Evolutionary conservation across 1,140 invertebrate species (phyloP).

Genomic region (Cydia amplana): DNA sequence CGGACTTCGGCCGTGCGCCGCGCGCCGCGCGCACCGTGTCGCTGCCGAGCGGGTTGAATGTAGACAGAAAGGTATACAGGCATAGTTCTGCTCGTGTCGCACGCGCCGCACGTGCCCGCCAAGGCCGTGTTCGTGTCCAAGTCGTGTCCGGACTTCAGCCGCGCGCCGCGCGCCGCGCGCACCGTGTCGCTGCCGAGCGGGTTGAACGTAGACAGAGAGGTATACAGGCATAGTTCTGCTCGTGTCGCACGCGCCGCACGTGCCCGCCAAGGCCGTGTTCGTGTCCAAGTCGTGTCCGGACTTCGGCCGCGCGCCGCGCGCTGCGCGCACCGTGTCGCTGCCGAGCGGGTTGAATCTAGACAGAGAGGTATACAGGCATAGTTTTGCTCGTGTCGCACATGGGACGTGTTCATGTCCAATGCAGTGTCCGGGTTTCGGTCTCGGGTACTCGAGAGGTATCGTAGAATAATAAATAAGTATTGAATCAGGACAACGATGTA

Average conservation of each 20-base stretch:
- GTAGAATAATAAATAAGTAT: no score
- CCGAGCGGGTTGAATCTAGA: slow-evolving; percentile 50
- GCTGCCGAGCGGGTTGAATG: slow-evolving; percentile 50
- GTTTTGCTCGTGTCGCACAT: slow-evolving; percentile 89
- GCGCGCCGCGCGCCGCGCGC: slow-evolving; percentile 34
- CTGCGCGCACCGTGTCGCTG: slow-evolving; percentile 44
- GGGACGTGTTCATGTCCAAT: slow-evolving; percentile 87
- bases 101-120: no score
- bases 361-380: slow-evolving; percentile 51
- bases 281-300: slow-evolving; percentile 93
- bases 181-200: slow-evolving; percentile 49
- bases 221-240: no score
- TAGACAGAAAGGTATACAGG: slow-evolving; percentile 48
- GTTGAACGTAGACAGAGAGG: slow-evolving; percentile 49
- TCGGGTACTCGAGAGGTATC: no score
- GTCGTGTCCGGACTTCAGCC: slow-evolving; percentile 89
- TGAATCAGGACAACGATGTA: no score
- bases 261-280: no score
- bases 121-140: slow-evolving; percentile 87
- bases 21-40: slow-evolving; percentile 41
- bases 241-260: slow-evolving; percentile 85
- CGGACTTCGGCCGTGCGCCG: slow-evolving; percentile 80
- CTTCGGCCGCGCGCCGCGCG: slow-evolving; percentile 58
- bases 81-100: slow-evolving; percentile 86
- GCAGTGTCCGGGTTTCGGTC: slow-evolving; percentile 89